Percentiles rank a stretch among this genome's conserved stretches.
These are phyloP conservation scores for Ceratosolen solmsi DNA, from an alignment of 1,140 invertebrate species.

Conservation along the genomic window DNA sequence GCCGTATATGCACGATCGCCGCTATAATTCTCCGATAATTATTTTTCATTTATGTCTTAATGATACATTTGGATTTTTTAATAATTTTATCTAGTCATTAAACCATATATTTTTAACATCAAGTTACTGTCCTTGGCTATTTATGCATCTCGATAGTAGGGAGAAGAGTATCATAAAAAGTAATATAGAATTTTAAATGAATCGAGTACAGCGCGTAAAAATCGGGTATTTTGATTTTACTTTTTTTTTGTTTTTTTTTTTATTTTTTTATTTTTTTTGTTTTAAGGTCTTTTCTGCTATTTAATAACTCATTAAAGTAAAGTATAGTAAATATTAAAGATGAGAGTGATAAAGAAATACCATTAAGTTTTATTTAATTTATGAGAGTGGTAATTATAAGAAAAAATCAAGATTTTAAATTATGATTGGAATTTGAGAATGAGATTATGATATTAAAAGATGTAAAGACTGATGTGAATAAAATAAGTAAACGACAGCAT, in stretches of 20 bases:
- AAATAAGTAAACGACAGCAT: neutral
- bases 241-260: neutral
- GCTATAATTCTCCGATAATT: neutral
- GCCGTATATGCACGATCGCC: neutral
- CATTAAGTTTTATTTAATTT: slow-evolving; percentile 21
- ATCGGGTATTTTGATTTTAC: slow-evolving; percentile 1
- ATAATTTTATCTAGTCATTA: neutral
- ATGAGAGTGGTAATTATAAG: slow-evolving; percentile 13
- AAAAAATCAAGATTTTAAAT: slow-evolving; percentile 18
- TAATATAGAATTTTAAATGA: neutral
- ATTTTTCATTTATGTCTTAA: neutral
- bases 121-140: neutral
- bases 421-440: slow-evolving; percentile 13
- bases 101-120: neutral
- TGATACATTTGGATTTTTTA: neutral
- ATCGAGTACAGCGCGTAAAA: neutral
- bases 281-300: neutral
- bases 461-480: neutral
- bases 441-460: slow-evolving; percentile 16
- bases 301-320: slow-evolving; percentile 16
- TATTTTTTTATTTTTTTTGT: neutral
- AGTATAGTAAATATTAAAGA: slow-evolving; percentile 20
- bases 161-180: neutral
- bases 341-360: slow-evolving; percentile 20
- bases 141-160: neutral